These are phyloP conservation scores for Daubentonia madagascariensis DNA, from an alignment of 2,113 vertebrate genomes.

Conservation along the genomic window DNA sequence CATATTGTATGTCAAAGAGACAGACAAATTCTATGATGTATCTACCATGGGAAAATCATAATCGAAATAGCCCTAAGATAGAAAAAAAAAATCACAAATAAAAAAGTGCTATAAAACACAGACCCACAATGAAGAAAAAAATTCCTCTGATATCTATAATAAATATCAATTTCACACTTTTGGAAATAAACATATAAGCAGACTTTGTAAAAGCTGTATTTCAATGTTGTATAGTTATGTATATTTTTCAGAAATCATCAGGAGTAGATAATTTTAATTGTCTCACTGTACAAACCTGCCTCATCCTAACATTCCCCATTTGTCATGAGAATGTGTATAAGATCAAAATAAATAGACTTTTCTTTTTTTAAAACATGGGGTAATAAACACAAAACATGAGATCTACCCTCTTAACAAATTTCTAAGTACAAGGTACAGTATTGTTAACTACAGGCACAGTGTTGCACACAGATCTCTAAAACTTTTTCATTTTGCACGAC, in stretches of 20 bases:
- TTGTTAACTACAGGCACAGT: not conserved
- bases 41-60: slow-evolving; percentile 61
- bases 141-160: slow-evolving; percentile 74
- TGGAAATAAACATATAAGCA: slow-evolving; percentile 72
- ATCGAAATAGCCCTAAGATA: slow-evolving; percentile 71
- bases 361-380: not conserved
- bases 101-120: slow-evolving; percentile 75
- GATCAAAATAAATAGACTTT: not conserved
- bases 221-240: not conserved
- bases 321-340: not conserved
- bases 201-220: slow-evolving; percentile 60
- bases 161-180: slow-evolving; percentile 74
- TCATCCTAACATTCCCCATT: not conserved
- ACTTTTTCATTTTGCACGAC: not conserved
- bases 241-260: not conserved
- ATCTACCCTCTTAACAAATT: not conserved
- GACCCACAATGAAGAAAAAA: slow-evolving; percentile 73
- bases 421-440: not conserved
- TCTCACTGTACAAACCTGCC: not conserved
- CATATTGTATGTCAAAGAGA: slow-evolving; percentile 60
- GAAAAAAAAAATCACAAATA: slow-evolving; percentile 73
- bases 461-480: not conserved
- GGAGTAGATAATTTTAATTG: not conserved
- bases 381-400: not conserved
- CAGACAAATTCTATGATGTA: slow-evolving; percentile 72